Evolutionary conservation across 1,140 invertebrate genomes (phyloP).

Genomic region (Drosophila aff.): DNA sequence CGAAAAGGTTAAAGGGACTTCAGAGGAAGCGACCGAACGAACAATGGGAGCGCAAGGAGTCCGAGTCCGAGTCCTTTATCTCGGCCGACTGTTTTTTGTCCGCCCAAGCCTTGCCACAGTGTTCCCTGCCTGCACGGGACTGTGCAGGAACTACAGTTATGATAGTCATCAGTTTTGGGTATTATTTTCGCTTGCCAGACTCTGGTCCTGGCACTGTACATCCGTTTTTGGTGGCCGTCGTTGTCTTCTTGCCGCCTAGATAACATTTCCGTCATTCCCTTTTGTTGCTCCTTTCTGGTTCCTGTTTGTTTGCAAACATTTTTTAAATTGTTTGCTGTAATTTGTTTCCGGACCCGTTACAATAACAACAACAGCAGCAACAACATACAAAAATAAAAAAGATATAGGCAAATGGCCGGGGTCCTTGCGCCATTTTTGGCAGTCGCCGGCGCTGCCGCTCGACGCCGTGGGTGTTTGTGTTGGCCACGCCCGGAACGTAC

Average conservation of each 20-base stretch:
- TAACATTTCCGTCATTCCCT: conserved; percentile 73
- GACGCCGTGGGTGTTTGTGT: conserved; percentile 22
- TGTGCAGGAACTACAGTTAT: not conserved
- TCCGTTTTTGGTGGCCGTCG: conserved; percentile 44
- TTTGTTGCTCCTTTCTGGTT: conserved; percentile 45
- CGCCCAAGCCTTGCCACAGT: conserved; percentile 40
- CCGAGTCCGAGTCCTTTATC: conserved; percentile 61
- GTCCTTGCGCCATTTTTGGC: conserved; percentile 64
- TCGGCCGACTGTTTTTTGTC: conserved; percentile 54
- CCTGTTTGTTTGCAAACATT: conserved; percentile 80
- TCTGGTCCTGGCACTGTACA: conserved; percentile 30
- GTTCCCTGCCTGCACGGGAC: not conserved
- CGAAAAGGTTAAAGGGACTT: conserved; percentile 73
- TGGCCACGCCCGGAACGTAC: conserved; percentile 19
- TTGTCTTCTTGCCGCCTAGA: conserved; percentile 67
- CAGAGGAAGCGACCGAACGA: conserved; percentile 5
- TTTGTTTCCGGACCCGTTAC: conserved; percentile 73
- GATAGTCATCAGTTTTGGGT: conserved; percentile 8
- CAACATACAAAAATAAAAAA: conserved; percentile 3
- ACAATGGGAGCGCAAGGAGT: conserved; percentile 17
- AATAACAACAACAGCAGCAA: conserved; percentile 21
- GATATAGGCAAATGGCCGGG: conserved; percentile 64
- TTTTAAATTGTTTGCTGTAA: conserved; percentile 83
- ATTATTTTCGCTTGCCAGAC: conserved; percentile 7
- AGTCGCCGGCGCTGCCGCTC: not conserved